Evolutionary conservation across 1,140 invertebrate species (phyloP), one percentile per base, ranked within the genome.

Genomic region (Pantala flavescens): DNA sequence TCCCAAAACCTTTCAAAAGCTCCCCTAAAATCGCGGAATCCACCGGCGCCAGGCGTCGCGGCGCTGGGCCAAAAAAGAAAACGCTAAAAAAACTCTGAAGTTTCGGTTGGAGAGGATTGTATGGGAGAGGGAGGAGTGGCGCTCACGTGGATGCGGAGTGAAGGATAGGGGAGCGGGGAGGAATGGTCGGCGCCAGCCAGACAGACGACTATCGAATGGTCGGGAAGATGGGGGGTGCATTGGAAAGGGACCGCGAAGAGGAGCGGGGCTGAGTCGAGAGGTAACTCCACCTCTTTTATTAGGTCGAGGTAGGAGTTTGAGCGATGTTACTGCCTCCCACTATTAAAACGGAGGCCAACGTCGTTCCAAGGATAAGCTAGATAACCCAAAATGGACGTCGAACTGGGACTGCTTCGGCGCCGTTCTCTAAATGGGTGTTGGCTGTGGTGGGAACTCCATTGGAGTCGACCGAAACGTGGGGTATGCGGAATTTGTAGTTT

Each of bases 141-240:
- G 49, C 12, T 63, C 49, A 63, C 49, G 49, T 63, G 49, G 49
- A 21, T 63, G 49, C 3, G 49, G 28, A 36, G n/a, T n/a, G n/a
- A 49, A 49, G 43, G 43, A 16, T 49, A 16, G 16, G 16, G 43
- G 43, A 16, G 43, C 16, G 49, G 49, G 49, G 49, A 12, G 12
- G 49, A 63, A 63, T 63, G 49, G 49, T 63, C 49, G 49, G 49
- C 49, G 49, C 49, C 49, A 63, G 49, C 12, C 49, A 63, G 49
- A 63, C 49, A 63, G 49, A 63, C 49, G 49, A 63, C 49, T 63
- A 63, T 63, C 49, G 49, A 63, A 63, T 63, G 12, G 49, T 63
- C 49, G 49, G 49, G 49, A 63, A 21, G 49, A 21, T 63, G n/a
- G 49, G 49, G n/a, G 49, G n/a, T 16, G 49, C 49, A 63, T 63